phyloP scores from a whole-genome alignment of 2,113 vertebrate species.

The Budorcas taxicolor region DNA sequence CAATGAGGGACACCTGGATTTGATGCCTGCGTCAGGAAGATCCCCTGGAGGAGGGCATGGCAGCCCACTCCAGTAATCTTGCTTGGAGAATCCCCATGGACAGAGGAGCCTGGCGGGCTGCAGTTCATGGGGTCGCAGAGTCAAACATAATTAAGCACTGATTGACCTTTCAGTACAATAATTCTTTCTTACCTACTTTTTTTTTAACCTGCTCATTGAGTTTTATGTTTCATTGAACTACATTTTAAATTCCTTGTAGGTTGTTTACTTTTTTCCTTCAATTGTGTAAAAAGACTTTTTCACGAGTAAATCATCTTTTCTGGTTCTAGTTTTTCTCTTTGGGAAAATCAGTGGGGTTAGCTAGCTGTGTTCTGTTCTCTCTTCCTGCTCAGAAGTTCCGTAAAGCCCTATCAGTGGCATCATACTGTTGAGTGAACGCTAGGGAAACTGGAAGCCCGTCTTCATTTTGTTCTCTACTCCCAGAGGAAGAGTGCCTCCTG shows the following conservation, averaged over 20 bases:
- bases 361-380: not conserved
- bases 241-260: conserved; percentile 13
- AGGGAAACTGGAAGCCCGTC: conserved; percentile 44
- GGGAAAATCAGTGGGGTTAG: not conserved
- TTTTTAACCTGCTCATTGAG: not conserved
- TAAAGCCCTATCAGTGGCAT: not conserved
- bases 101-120: not conserved
- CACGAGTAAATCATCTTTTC: not conserved
- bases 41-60: not conserved
- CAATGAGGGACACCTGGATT: not conserved
- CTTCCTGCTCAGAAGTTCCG: conserved; percentile 25
- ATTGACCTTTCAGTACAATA: not conserved
- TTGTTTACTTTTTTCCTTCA: conserved; percentile 14
- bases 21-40: not conserved
- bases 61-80: not conserved
- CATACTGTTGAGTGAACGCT: not conserved
- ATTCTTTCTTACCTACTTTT: not conserved
- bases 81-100: not conserved
- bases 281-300: not conserved
- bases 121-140: not conserved
- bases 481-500: conserved; percentile 51
- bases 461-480: not conserved
- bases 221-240: conserved; percentile 1
- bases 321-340: conserved; percentile 21
- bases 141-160: not conserved